phyloP scores from a whole-genome alignment of 2,888 invertebrate genomes.

The Dyspetes luteomarginatus region DNA sequence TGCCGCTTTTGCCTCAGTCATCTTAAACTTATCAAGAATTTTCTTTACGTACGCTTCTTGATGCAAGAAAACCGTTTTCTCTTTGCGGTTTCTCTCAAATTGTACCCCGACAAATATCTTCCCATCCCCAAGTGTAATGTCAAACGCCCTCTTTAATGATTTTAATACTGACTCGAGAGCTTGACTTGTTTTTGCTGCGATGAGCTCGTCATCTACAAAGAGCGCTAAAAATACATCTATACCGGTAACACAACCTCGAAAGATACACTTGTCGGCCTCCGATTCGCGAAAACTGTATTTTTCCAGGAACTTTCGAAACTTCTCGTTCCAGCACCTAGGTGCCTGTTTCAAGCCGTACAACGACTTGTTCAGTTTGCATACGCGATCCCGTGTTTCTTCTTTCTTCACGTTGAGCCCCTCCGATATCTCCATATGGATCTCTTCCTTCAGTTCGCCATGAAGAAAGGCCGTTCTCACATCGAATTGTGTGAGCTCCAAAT shows the following conservation, averaged over 20 bases:
- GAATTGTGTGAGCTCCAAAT: conserved; percentile 66
- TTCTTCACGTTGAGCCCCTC: conserved; percentile 58
- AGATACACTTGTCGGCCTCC: conserved; percentile 29
- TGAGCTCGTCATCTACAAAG: conserved; percentile 41
- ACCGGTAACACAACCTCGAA: conserved; percentile 33
- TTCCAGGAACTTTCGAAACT: conserved; percentile 25
- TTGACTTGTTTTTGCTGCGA: conserved; percentile 5
- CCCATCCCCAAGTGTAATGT: background rate
- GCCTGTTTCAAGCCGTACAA: conserved; percentile 5
- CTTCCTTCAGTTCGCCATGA: conserved; percentile 70
- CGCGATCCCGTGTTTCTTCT: background rate
- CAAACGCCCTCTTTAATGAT: background rate
- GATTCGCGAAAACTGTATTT: conserved; percentile 27
- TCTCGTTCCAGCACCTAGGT: conserved; percentile 1
- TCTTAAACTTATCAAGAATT: conserved; percentile 59
- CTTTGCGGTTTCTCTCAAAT: conserved; percentile 8
- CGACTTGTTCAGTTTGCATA: conserved; percentile 5
- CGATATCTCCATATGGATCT: conserved; percentile 71
- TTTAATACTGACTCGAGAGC: conserved; percentile 9
- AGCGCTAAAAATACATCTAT: conserved; percentile 39
- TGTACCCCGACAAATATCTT: conserved; percentile 20
- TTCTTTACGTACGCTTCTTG: conserved; percentile 17
- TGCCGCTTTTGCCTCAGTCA: conserved; percentile 63
- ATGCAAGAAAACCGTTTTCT: conserved; percentile 31
- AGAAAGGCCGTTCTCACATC: conserved; percentile 72